phyloP scores from a whole-genome alignment of 2,113 vertebrate genomes.

The Peromyscus californicus region DNA sequence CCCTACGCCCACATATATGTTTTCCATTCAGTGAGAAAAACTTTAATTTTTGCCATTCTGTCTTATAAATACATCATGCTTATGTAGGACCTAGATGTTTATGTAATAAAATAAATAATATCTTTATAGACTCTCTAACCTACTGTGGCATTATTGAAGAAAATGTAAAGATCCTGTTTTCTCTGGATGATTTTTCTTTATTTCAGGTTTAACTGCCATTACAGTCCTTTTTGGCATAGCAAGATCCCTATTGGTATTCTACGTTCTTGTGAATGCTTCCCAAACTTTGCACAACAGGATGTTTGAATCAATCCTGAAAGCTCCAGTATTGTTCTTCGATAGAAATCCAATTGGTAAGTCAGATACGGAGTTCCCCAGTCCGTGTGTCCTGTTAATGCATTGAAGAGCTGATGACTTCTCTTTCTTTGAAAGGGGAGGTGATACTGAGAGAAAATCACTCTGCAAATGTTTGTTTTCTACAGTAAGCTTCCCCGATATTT shows the following conservation, averaged over 20 bases:
- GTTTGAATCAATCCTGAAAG: conserved; percentile 93
- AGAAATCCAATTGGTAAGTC: conserved; percentile 96
- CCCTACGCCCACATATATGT: fast-evolving
- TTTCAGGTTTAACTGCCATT: conserved; percentile 91
- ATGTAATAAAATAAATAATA: not conserved
- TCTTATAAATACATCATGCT: not conserved
- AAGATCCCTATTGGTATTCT: conserved; percentile 91
- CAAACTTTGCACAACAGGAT: conserved; percentile 94
- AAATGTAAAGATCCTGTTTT: not conserved
- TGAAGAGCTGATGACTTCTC: not conserved
- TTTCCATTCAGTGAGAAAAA: conserved; percentile 9
- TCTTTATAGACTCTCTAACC: not conserved
- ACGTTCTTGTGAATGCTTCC: conserved; percentile 90
- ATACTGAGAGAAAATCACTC: not conserved
- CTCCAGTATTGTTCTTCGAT: conserved; percentile 95
- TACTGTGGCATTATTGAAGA: not conserved
- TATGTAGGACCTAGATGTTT: not conserved
- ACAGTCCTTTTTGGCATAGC: conserved; percentile 92
- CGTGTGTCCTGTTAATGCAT: not conserved
- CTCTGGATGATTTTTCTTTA: conserved; percentile 46
- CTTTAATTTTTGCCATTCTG: not conserved
- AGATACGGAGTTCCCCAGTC: not conserved
- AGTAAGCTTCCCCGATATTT: not conserved
- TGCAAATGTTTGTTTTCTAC: not conserved
- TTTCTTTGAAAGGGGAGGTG: not conserved